Evolutionary conservation across 2,888 invertebrate species (phyloP).

Genomic region (Ectropis crepuscularia): DNA sequence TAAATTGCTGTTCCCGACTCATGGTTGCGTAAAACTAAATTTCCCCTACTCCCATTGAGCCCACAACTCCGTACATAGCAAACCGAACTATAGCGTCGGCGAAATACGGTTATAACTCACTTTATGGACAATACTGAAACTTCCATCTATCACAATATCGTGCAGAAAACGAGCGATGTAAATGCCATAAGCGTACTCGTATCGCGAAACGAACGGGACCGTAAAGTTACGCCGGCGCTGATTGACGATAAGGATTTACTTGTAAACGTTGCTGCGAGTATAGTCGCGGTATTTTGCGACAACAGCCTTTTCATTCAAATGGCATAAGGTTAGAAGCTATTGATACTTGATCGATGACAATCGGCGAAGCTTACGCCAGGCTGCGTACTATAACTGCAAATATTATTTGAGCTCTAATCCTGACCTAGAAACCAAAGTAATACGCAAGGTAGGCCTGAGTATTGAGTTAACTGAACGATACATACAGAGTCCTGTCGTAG

Average conservation of each 20-base stretch:
- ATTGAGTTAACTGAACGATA: too few relatives aligned
- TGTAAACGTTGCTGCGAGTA: constrained; percentile 44
- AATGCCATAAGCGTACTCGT: constrained; percentile 41
- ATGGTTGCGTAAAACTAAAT: constrained; percentile 16
- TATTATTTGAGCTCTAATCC: too few relatives aligned
- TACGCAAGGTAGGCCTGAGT: too few relatives aligned
- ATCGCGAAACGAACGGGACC: constrained; percentile 34
- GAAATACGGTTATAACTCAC: constrained; percentile 36
- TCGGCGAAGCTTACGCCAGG: too few relatives aligned
- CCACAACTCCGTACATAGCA: constrained; percentile 18
- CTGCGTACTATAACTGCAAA: too few relatives aligned
- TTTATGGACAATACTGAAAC: constrained; percentile 41
- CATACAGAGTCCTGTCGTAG: too few relatives aligned
- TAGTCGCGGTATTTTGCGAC: constrained; percentile 3
- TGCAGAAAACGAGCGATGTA: constrained; percentile 47
- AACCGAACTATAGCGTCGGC: constrained; percentile 21
- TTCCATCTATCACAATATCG: constrained; percentile 45
- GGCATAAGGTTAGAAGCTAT: too few relatives aligned
- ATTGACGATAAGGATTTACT: constrained; percentile 53
- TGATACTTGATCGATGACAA: too few relatives aligned
- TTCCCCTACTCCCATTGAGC: constrained; percentile 12
- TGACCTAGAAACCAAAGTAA: too few relatives aligned
- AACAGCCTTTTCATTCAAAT: constrained; percentile 8
- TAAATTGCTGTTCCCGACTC: constrained; percentile 9
- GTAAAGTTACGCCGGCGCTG: constrained; percentile 50